A percentile compares a stretch with the other conserved stretches of the same genome.
These are phyloP conservation scores for Astatoreochromis straeleni DNA, from an alignment of 2,113 vertebrate species.

Conservation along the genomic window DNA sequence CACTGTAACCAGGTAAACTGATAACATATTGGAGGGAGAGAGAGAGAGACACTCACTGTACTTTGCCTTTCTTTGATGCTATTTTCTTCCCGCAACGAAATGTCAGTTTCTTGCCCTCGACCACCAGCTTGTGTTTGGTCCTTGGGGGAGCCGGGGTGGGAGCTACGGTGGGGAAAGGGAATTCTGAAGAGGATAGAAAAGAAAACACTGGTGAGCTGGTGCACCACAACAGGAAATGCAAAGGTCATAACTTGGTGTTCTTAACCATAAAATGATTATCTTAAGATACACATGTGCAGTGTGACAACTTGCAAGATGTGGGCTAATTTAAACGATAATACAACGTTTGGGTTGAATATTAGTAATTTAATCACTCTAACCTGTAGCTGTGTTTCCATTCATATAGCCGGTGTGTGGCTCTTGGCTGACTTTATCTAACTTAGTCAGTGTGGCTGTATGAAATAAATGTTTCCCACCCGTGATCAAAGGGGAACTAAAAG, in stretches of 20 bases:
- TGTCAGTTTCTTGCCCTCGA: conserved; percentile 88
- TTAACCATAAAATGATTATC: background rate
- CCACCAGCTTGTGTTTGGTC: conserved; percentile 87
- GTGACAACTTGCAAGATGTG: background rate
- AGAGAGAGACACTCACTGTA: conserved; percentile 78
- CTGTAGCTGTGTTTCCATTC: background rate
- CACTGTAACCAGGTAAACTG: background rate
- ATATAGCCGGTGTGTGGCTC: background rate
- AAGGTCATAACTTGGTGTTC: background rate
- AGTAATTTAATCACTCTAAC: background rate
- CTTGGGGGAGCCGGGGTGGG: conserved; percentile 80
- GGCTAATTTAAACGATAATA: background rate
- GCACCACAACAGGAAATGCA: background rate
- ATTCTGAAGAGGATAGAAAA: conserved; percentile 68
- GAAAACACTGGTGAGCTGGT: background rate
- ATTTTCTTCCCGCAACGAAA: conserved; percentile 95
- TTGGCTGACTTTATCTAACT: background rate
- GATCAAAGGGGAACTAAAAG: background rate
- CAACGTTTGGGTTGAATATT: background rate
- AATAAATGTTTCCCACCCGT: background rate
- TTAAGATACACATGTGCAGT: background rate
- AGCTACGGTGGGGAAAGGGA: conserved; percentile 85
- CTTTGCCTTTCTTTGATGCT: conserved; percentile 91
- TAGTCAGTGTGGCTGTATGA: background rate
- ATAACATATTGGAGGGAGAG: no score